These are phyloP conservation scores for Styela clava DNA, from an alignment of 23 tunicate species.

Conservation along the genomic window DNA sequence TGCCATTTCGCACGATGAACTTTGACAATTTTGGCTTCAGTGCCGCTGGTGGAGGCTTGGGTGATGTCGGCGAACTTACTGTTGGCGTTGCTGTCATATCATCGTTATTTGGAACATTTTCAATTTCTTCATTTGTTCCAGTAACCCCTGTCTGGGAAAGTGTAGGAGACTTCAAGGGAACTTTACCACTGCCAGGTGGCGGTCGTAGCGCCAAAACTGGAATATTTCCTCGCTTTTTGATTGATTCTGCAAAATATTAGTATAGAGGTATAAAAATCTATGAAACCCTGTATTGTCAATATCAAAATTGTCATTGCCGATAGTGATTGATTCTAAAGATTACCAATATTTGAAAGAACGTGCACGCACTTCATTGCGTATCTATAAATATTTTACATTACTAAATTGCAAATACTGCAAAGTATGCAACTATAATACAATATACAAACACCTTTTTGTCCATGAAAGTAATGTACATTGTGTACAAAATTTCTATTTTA, in stretches of 20 bases:
- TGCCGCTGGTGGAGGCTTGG: conserved; percentile 14
- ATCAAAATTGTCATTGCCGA: no score
- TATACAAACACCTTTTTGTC: no score
- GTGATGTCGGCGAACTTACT: background rate
- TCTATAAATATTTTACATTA: no score
- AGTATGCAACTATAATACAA: no score
- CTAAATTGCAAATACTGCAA: no score
- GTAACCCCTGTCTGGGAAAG: background rate
- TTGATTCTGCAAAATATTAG: background rate
- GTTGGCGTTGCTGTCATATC: background rate
- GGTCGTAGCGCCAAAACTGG: conserved; percentile 47
- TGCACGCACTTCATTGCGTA: no score
- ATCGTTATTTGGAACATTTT: background rate
- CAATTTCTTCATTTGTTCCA: background rate
- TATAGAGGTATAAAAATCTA: no score
- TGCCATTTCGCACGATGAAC: background rate
- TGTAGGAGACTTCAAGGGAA: background rate
- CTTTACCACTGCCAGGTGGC: conserved; percentile 20
- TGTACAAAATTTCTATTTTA: no score
- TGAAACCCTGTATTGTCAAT: no score
- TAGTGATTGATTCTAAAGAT: no score
- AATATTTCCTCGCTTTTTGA: conserved; percentile 49
- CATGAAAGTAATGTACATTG: no score
- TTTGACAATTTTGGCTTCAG: background rate
- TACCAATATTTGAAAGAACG: no score